Evolutionary conservation across 1,140 invertebrate genomes (phyloP), one percentile per base, ranked within the genome.

Genomic region (Triops cancriformis): DNA sequence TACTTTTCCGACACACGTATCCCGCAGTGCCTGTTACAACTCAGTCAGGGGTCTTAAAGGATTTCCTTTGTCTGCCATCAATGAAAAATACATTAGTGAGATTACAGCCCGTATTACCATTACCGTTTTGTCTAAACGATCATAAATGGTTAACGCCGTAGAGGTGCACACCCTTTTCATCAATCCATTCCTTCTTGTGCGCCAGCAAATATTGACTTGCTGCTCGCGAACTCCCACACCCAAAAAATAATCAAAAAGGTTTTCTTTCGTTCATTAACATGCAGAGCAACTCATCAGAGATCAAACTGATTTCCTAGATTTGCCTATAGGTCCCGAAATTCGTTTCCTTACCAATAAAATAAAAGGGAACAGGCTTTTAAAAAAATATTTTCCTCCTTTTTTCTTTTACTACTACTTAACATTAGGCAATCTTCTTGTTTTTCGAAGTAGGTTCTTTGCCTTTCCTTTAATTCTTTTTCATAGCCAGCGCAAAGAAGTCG

Each of bases 371-470:
- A 7, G 31, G 31, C 31, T 37, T 37, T 2, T 4, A 37, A 37
- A 37, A 37, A 37, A 37, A 37, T 37, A 37, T 64, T 64, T 64
- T 64, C 51, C 18, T 23, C 11, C n/a, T n/a, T n/a, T n/a, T n/a
- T n/a, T n/a, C n/a, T 37, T 4, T 37, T 37, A 37, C 31, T 37
- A 37, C 31, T 37, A 7, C 31, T 64, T 23, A 64, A 64, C 51
- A 64, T 64, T 64, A 64, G 23, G 51, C 51, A 64, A 64, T 64
- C 23, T 64, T 64, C 51, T 64, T 64, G 45, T 64, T 64, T 37
- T 37, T n/a, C 43, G 23, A 14, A 64, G 51, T n/a, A 64, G 23
- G 51, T 64, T 64, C n/a, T 23, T 23, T 64, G 51, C 18, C 23
- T 64, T 64, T 14, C 18, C 18, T 64, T 64, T 23, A 64, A 64